Conservation (phyloP, 2,113 vertebrate genomes). For the Geothlypis trichas region DNA sequence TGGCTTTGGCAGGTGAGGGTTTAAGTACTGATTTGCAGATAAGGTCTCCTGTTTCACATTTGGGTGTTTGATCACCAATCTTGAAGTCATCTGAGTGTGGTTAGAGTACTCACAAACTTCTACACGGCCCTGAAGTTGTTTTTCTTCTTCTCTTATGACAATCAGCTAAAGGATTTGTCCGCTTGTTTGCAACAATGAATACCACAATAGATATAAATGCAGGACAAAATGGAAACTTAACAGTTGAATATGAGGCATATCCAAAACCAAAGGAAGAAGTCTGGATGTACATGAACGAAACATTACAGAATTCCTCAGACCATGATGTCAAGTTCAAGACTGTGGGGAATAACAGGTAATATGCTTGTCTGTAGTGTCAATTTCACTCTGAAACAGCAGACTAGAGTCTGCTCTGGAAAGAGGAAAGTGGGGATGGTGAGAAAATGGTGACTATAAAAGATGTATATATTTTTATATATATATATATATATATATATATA, state of each 20-base stretch:
- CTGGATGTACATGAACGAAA: constrained; percentile 87
- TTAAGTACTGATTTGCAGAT: constrained; percentile 12
- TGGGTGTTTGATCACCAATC: neutral
- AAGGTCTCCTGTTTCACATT: constrained; percentile 12
- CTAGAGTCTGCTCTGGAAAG: neutral
- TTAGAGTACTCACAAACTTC: neutral
- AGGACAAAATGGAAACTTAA: constrained; percentile 87
- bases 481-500: too few species aligned
- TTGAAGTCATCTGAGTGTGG: neutral
- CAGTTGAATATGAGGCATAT: constrained; percentile 86
- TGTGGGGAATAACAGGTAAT: constrained; percentile 84
- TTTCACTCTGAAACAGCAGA: neutral
- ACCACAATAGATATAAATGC: constrained; percentile 85
- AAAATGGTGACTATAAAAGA: neutral
- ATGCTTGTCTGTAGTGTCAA: neutral
- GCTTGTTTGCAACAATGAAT: constrained; percentile 75
- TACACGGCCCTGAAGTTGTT: neutral
- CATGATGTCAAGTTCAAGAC: constrained; percentile 83
- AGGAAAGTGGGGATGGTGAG: neutral
- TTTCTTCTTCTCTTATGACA: neutral
- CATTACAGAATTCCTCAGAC: constrained; percentile 86
- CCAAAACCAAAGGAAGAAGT: constrained; percentile 79
- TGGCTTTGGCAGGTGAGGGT: constrained; percentile 10
- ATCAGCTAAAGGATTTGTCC: constrained; percentile 91
- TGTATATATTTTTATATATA: too few species aligned